Base-by-base conservation (phyloP, 2,888 invertebrate species). In the Acanthoscelides obtectus region DNA sequence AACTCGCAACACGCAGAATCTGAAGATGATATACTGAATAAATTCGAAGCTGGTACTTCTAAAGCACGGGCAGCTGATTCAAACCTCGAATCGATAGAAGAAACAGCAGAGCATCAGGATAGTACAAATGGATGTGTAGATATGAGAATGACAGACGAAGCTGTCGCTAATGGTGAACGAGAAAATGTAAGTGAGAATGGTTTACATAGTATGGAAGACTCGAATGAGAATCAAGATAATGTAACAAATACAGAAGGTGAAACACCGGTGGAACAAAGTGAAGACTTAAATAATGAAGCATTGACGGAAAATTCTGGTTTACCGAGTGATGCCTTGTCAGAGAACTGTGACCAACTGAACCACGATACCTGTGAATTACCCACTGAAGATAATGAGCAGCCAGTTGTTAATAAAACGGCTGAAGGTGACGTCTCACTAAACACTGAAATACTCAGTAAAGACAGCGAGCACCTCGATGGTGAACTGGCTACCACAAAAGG, bases 1-100 rank as follows among this genome's bases (percentile, higher is more conserved):
- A 45, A 12, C 17, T 45, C 45, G 17, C 6, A 12, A 1, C 1
- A 6, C 6, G 17, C 45, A 25, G 82, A 83, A 77, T 79, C 74
- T 66, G 83, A 83, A 78, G 83, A 83, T 72, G 83, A 82, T 63
- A 83, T 82, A 70, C 75, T 82, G 68, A 81, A 83, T 73, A 82
- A 82, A 76, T 80, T 80, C 72, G 81, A 81, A 21, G 69, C 45
- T 8, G 73, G 75, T 20, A 72, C 74, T 1, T 68, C 75, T 20
- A 74, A 77, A 70, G 27, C 45, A 45, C 45, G 12, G 3, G 25
- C 25, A 25, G 25, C 25, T 25, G 25, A 25, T 25, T 25, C 25
- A 5, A 25, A 25, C 8, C 4, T 25, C 25, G 8, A 25, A 8
- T 25, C 25, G 25, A 25, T 8, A 45, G 8, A 45, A 45, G 45